Percentiles rank a stretch among this genome's conserved stretches.
Conservation (phyloP, 2,888 invertebrate genomes). For the Stenotaenia linearis region DNA sequence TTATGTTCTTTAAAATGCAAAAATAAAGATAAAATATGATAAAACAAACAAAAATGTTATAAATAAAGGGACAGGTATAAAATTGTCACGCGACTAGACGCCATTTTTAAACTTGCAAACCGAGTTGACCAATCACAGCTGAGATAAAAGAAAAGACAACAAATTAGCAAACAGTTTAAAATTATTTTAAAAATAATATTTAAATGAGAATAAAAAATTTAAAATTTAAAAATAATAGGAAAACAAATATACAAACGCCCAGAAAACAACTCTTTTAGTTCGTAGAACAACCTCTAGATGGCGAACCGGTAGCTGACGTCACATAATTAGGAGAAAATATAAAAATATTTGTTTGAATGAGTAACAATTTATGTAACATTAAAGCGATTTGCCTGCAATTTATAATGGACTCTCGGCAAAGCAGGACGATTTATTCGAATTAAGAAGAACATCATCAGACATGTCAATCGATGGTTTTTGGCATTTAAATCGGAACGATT, state of each 20-base stretch:
- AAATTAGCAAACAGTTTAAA: not conserved
- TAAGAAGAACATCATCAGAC: not conserved
- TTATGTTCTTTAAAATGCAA: not conserved
- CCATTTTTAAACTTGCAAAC: not conserved
- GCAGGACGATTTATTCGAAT: not conserved
- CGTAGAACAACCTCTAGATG: not conserved
- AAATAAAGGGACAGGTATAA: not conserved
- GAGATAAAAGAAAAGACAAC: not conserved
- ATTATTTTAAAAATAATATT: not conserved
- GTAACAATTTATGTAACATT: constrained; percentile 33
- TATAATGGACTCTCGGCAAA: not conserved
- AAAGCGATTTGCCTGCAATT: constrained; percentile 3
- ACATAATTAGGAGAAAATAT: constrained; percentile 33
- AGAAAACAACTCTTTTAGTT: not conserved
- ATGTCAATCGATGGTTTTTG: constrained; percentile 1
- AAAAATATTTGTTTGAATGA: constrained; percentile 33
- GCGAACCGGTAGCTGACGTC: constrained; percentile 7
- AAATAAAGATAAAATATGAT: not conserved
- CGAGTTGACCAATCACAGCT: not conserved
- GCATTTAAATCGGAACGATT: constrained; percentile 16
- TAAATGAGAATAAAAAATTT: not conserved
- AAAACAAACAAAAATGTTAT: not conserved
- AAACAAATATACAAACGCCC: not conserved
- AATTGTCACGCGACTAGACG: not conserved
- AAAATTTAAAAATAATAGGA: not conserved